Percentiles rank a stretch among this genome's conserved stretches.
Evolutionary conservation across 2,113 vertebrate species (phyloP).

Genomic region (Aptenodytes forsteri): DNA sequence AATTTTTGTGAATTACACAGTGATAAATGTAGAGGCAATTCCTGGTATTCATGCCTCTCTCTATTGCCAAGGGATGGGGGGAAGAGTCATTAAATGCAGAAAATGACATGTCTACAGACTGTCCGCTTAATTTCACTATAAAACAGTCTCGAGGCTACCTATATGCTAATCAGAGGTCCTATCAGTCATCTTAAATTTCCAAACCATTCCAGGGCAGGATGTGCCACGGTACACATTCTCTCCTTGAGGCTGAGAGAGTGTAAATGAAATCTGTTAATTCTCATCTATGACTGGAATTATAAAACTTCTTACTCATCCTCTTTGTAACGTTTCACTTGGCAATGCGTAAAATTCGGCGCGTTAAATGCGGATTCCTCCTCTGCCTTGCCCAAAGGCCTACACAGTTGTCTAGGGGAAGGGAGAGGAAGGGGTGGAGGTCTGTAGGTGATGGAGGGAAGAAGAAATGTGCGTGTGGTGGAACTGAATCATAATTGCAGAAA

Average conservation of each 20-base stretch:
- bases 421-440: background rate
- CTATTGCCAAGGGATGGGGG: background rate
- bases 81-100: background rate
- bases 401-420: background rate
- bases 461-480: background rate
- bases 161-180: background rate
- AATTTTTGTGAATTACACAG: background rate
- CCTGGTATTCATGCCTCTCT: background rate
- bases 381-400: background rate
- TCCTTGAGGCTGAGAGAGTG: background rate
- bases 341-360: accelerated
- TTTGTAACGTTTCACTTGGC: background rate
- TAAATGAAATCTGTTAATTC: background rate
- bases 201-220: background rate
- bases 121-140: background rate
- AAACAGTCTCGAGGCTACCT: background rate
- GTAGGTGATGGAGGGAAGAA: background rate
- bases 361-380: background rate
- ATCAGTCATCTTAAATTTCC: background rate
- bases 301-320: background rate
- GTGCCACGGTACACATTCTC: background rate
- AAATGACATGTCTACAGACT: background rate
- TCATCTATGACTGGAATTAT: background rate
- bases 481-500: background rate
- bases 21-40: background rate